Conservation (phyloP, 2,113 vertebrate species). For the Lamprologus callipterus region DNA sequence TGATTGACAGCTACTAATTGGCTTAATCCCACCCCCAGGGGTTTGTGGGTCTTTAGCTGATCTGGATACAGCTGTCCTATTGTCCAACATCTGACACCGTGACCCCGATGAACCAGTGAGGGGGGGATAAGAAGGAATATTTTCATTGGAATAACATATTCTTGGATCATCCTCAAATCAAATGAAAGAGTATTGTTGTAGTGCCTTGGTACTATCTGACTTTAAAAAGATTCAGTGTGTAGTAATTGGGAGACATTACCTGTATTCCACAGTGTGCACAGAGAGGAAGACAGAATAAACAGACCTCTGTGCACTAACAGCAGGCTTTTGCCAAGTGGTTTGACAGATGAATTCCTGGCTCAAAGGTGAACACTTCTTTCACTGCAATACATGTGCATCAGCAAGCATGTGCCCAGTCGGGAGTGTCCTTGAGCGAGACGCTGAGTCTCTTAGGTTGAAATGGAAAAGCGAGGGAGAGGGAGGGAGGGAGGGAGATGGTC, state of each 20-base stretch:
- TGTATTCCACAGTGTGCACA: not conserved
- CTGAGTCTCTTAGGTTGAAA: not conserved
- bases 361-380: constrained; percentile 19
- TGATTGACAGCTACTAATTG: constrained; percentile 67
- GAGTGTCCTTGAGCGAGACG: constrained; percentile 41
- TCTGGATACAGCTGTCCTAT: constrained; percentile 67
- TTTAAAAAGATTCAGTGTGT: not conserved
- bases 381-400: not conserved
- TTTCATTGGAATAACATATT: not conserved
- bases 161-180: not conserved
- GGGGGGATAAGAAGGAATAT: not conserved
- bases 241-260: not conserved
- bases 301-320: not conserved
- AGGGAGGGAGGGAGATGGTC: not conserved
- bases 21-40: constrained; percentile 52
- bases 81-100: constrained; percentile 54
- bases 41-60: constrained; percentile 26
- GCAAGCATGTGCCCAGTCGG: not conserved
- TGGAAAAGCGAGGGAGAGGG: not conserved
- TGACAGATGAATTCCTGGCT: not conserved
- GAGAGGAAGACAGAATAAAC: not conserved
- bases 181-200: not conserved
- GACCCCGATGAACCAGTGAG: constrained; percentile 21
- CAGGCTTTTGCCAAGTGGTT: not conserved
- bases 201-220: not conserved